These are phyloP conservation scores for Neotoma lepida DNA, from an alignment of 2,113 vertebrate species.

Conservation along the genomic window DNA sequence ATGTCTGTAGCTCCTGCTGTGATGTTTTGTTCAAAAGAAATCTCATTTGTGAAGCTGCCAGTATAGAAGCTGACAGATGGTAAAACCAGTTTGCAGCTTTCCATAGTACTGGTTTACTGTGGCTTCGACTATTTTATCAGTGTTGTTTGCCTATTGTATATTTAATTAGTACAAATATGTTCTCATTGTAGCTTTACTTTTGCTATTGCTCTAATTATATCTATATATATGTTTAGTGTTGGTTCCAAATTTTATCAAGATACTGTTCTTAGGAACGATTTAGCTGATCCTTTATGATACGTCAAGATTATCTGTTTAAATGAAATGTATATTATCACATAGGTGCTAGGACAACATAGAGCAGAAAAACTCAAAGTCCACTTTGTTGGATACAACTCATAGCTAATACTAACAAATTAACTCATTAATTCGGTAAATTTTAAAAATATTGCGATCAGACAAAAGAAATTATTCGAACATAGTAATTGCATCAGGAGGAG, in stretches of 20 bases:
- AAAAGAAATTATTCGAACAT: conserved; percentile 4
- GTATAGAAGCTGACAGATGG: conserved; percentile 64
- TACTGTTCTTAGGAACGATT: conserved; percentile 29
- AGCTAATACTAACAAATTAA: conserved; percentile 26
- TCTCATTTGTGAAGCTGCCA: conserved; percentile 69
- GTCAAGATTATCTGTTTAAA: conserved; percentile 22
- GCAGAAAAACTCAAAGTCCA: conserved; percentile 2
- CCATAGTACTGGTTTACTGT: conserved; percentile 70
- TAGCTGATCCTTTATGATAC: conserved; percentile 40
- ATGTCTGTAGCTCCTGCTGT: conserved; percentile 69
- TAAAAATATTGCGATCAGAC: not conserved
- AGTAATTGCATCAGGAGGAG: not conserved
- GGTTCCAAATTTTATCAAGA: conserved; percentile 53
- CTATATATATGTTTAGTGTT: conserved; percentile 9
- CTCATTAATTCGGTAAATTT: conserved; percentile 4
- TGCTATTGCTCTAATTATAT: not conserved
- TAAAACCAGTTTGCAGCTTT: conserved; percentile 76
- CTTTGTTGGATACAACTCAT: not conserved
- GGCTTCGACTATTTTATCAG: conserved; percentile 62
- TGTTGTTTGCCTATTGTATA: conserved; percentile 41
- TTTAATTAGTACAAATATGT: not conserved
- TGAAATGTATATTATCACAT: conserved; percentile 8
- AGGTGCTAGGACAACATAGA: not conserved
- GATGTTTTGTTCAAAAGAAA: conserved; percentile 73
- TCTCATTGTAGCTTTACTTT: not conserved